A percentile compares a stretch with the other conserved stretches of the same genome.
Conservation (phyloP, 2,797 vertebrate genomes). For the Falco naumanni region DNA sequence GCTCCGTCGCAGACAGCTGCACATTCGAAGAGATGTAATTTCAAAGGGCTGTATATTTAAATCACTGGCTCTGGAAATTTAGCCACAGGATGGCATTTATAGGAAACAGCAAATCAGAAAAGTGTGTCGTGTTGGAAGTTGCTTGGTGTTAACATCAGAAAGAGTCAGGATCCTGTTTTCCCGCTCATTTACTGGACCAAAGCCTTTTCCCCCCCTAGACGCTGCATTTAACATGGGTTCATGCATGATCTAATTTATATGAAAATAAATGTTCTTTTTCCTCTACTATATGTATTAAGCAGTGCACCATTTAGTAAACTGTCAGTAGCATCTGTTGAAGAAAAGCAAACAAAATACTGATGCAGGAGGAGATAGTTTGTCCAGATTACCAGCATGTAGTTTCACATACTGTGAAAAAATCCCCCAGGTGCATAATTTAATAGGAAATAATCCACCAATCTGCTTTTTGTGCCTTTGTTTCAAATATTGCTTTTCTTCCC, state of each 20-base stretch:
- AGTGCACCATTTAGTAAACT: conserved; percentile 7
- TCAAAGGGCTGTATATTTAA: conserved; percentile 15
- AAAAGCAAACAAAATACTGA: conserved; percentile 10
- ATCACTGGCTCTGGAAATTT: conserved; percentile 30
- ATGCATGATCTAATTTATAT: background rate
- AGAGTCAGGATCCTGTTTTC: background rate
- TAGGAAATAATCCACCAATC: conserved; percentile 12
- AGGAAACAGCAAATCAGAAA: conserved; percentile 21
- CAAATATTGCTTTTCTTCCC: background rate
- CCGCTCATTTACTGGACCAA: background rate
- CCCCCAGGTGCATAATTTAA: background rate
- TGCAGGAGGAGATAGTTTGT: background rate
- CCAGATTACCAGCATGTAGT: background rate
- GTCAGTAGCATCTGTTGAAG: conserved; percentile 34
- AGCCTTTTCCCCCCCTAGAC: background rate
- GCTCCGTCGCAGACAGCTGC: background rate
- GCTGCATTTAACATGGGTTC: background rate
- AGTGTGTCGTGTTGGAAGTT: background rate
- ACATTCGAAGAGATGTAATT: background rate
- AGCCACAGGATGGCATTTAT: background rate
- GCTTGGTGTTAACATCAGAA: background rate
- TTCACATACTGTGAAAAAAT: background rate
- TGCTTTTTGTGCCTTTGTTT: background rate
- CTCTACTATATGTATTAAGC: conserved; percentile 10
- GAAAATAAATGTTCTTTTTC: conserved; percentile 17